phyloP scores from a whole-genome alignment of 2,888 invertebrate species.

The Micoletzkya japonica region DNA sequence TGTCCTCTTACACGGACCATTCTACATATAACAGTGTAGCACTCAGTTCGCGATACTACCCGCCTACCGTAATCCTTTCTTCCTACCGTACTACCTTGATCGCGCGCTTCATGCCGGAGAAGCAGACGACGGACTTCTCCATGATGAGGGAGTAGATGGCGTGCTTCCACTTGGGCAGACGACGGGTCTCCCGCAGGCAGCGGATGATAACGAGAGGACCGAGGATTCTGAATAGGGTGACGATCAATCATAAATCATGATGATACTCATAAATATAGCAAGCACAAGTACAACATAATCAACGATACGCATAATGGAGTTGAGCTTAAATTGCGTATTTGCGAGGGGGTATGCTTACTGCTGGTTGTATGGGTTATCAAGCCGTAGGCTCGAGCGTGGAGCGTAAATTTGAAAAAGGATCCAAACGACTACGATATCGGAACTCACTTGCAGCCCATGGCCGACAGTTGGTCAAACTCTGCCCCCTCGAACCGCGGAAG shows the following conservation, averaged over 20 bases:
- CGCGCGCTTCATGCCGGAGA: constrained; percentile 31
- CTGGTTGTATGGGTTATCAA: neutral
- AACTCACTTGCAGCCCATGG: constrained; percentile 16
- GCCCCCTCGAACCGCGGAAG: constrained; percentile 12
- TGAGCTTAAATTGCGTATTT: too few relatives aligned
- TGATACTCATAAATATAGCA: too few relatives aligned
- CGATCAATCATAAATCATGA: neutral
- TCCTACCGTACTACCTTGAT: constrained; percentile 29
- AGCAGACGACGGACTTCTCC: constrained; percentile 36
- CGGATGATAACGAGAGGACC: constrained; percentile 37
- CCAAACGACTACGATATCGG: neutral
- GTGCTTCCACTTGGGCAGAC: constrained; percentile 38
- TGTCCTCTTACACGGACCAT: too few relatives aligned
- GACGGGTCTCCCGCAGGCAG: constrained; percentile 30
- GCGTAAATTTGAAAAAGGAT: neutral
- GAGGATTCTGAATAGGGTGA: constrained; percentile 28
- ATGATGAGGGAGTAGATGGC: constrained; percentile 40
- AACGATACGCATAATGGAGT: neutral
- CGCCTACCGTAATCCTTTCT: too few relatives aligned
- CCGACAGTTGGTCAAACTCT: constrained; percentile 18
- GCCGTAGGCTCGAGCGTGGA: neutral
- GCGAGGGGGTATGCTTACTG: neutral
- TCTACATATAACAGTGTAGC: too few relatives aligned
- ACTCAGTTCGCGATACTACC: too few relatives aligned
- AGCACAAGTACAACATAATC: too few relatives aligned